phyloP scores from a whole-genome alignment of 2,113 vertebrate species.

The Nesogale talazaci region DNA sequence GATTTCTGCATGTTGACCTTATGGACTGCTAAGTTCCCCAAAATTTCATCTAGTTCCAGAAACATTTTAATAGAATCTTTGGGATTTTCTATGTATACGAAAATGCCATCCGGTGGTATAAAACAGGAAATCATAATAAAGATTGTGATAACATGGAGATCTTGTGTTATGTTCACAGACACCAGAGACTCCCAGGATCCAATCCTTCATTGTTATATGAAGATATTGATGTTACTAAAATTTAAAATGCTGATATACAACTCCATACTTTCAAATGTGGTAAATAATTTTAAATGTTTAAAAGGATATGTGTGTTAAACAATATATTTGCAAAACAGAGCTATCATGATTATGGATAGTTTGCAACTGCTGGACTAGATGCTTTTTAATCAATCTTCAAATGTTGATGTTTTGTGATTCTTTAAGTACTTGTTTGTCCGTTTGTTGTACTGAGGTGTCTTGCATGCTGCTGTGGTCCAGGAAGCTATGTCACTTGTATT shows the following conservation, averaged over 20 bases:
- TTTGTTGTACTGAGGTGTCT: too few species aligned
- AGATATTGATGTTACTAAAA: neutral
- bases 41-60: too few species aligned
- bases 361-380: neutral
- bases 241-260: neutral
- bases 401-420: constrained; percentile 13
- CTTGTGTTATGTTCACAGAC: neutral
- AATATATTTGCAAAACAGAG: neutral
- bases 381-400: constrained; percentile 28
- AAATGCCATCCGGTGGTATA: neutral
- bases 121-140: neutral
- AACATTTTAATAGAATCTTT: too few species aligned
- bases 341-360: neutral
- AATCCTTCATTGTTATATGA: too few species aligned
- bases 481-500: too few species aligned
- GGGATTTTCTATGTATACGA: too few species aligned
- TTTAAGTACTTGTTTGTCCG: neutral
- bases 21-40: too few species aligned
- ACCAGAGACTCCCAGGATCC: neutral
- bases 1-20: too few species aligned
- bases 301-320: constrained; percentile 3
- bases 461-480: too few species aligned
- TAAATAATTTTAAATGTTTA: neutral
- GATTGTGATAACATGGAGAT: neutral
- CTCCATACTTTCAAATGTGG: neutral